Base-by-base conservation (phyloP, 1,140 invertebrate species). In the Chironomus striatipennis region DNA sequence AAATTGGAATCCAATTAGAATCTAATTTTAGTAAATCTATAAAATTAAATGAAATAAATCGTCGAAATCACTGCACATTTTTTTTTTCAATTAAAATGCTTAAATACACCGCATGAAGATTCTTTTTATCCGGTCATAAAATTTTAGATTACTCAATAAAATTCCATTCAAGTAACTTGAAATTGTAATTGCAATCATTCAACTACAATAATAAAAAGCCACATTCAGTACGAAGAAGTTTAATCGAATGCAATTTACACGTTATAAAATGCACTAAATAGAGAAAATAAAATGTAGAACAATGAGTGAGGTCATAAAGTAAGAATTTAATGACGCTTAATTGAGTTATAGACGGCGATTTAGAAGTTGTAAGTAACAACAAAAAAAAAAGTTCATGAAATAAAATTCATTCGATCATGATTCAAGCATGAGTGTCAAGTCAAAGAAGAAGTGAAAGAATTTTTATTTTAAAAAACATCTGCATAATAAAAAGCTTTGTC, bases 211-310 rank as follows among this genome's bases (percentile, higher is more conserved):
- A 57, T 15, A n/a, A 15, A 12, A 10, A 57, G 15, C 5, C 15
- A 15, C n/a, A 15, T 57, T 5, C 9, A n/a, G n/a, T 12, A 57
- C 15, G n/a, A 57, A 57, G 12, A 57, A n/a, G 47, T 15, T 57
- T 15, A 57, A 57, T 57, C 47, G 47, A 57, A 57, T 57, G 47
- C 12, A 57, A 57, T 57, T 57, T 57, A 57, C 47, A 57, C 47
- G n/a, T 57, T 57, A n/a, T 57, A 57, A 57, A 57, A 34, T 34
- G 24, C 24, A 34, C 24, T 34, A 34, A 34, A 34, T 34, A 34
- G 24, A 34, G n/a, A 15, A 12, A 57, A 57, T n/a, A n/a, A 57
- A 57, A 57, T 57, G 12, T 57, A 57, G 47, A 57, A 57, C 47
- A 57, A 57, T 57, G 12, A 12, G 47, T 57, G 12, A 15, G 47